Conservation (phyloP, 2,888 invertebrate genomes). For the Pterostichus madidus region DNA sequence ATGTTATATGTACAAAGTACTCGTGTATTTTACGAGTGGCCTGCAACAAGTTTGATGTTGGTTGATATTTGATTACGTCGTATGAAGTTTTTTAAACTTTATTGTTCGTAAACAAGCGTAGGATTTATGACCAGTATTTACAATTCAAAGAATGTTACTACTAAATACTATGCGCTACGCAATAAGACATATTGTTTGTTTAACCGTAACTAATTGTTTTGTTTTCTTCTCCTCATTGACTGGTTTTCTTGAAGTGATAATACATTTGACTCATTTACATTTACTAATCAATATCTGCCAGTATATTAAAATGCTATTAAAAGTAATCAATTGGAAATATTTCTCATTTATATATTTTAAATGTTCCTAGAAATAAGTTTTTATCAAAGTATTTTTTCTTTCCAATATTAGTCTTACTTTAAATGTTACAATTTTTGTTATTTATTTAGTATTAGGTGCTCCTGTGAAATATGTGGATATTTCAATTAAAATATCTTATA, state of each 20-base stretch:
- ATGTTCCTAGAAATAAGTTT: slow-evolving; percentile 5
- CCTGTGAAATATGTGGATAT: too few relatives aligned
- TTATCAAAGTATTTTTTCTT: too few relatives aligned
- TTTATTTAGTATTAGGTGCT: too few relatives aligned
- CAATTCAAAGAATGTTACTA: slow-evolving; percentile 38
- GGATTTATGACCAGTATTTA: slow-evolving; percentile 44
- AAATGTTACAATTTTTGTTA: too few relatives aligned
- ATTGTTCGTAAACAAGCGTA: slow-evolving; percentile 19
- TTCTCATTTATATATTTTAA: neutral
- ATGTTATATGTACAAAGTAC: too few relatives aligned
- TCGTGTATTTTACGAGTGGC: neutral
- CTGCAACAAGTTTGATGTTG: neutral
- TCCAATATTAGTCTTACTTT: too few relatives aligned
- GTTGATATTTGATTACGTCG: neutral
- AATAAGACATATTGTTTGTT: slow-evolving; percentile 38
- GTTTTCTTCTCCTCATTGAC: slow-evolving; percentile 23
- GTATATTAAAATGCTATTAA: slow-evolving; percentile 14
- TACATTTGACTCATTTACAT: slow-evolving; percentile 14
- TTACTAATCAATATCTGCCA: neutral
- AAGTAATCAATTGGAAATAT: too few relatives aligned
- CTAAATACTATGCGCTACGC: slow-evolving; percentile 46
- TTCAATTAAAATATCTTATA: too few relatives aligned
- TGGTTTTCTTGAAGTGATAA: slow-evolving; percentile 40
- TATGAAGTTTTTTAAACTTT: slow-evolving; percentile 12
- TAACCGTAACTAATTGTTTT: slow-evolving; percentile 46